Percentiles rank a stretch among this genome's conserved stretches.
Conservation (phyloP, 2,888 invertebrate genomes). For the Ischnus inquisitorius region DNA sequence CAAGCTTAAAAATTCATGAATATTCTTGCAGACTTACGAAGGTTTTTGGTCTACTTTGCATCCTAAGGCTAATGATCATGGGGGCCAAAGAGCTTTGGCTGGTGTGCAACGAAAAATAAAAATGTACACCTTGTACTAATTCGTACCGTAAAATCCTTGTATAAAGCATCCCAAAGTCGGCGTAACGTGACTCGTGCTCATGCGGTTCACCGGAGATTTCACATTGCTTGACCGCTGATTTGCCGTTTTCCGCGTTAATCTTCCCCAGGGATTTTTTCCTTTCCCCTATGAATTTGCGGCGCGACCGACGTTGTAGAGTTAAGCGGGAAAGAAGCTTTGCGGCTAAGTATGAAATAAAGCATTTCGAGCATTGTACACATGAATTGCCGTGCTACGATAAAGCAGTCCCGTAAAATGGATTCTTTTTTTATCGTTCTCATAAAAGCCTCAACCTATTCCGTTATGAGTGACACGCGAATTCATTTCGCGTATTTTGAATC, state of each 20-base stretch:
- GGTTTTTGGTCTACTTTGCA: slow-evolving; percentile 48
- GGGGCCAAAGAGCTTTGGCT: slow-evolving; percentile 20
- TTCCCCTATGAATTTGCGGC: background rate
- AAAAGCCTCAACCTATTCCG: background rate
- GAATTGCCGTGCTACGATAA: slow-evolving; percentile 26
- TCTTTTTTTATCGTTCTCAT: background rate
- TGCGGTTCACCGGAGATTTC: slow-evolving; percentile 42
- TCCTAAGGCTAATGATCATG: slow-evolving; percentile 39
- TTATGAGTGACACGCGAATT: background rate
- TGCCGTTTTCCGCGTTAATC: slow-evolving; percentile 45
- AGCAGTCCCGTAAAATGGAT: background rate
- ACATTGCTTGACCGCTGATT: slow-evolving; percentile 49
- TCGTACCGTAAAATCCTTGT: slow-evolving; percentile 24
- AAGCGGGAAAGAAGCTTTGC: slow-evolving; percentile 55
- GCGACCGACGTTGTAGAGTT: background rate
- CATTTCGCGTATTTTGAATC: background rate
- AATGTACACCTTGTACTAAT: slow-evolving; percentile 12
- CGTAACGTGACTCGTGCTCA: background rate
- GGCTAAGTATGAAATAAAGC: slow-evolving; percentile 19
- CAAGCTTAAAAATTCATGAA: slow-evolving; percentile 57
- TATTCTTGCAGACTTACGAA: slow-evolving; percentile 44
- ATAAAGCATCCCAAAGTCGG: background rate
- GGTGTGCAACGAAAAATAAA: slow-evolving; percentile 27
- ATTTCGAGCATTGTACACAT: slow-evolving; percentile 38
- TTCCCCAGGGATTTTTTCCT: slow-evolving; percentile 21